Evolutionary conservation across 2,797 vertebrate genomes (phyloP).

Genomic region (Enteromius trimaculatus): DNA sequence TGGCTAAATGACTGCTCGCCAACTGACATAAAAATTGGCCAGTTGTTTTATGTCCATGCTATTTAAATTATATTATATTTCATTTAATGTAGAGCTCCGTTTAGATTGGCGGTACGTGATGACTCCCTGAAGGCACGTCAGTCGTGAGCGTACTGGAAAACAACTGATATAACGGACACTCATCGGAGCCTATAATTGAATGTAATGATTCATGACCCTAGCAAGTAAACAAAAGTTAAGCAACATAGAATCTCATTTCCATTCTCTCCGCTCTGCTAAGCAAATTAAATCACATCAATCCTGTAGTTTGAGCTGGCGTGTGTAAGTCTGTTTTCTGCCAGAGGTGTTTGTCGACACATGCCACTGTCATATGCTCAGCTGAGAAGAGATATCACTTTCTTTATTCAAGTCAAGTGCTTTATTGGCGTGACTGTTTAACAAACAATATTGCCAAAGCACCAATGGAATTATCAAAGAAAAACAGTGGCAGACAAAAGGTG

Average conservation of each 20-base stretch:
- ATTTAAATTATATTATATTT: constrained; percentile 16
- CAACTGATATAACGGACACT: constrained; percentile 24
- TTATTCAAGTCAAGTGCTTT: background rate
- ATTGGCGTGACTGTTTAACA: background rate
- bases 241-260: constrained; percentile 53
- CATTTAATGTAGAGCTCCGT: background rate
- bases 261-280: constrained; percentile 57
- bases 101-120: background rate
- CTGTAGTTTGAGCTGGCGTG: constrained; percentile 41
- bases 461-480: background rate
- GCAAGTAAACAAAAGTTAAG: constrained; percentile 63
- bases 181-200: constrained; percentile 58
- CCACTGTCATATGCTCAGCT: constrained; percentile 25
- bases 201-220: constrained; percentile 61
- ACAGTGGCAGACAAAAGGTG: background rate
- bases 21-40: background rate
- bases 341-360: constrained; percentile 21
- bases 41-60: background rate
- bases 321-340: constrained; percentile 25
- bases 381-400: constrained; percentile 1
- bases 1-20: background rate
- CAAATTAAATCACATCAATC: constrained; percentile 62
- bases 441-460: background rate
- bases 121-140: constrained; percentile 27
- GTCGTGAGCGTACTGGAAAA: constrained; percentile 3